Evolutionary conservation across 2,888 invertebrate genomes (phyloP), one percentile per base, ranked within the genome.

Genomic region (Deilephila porcellus): DNA sequence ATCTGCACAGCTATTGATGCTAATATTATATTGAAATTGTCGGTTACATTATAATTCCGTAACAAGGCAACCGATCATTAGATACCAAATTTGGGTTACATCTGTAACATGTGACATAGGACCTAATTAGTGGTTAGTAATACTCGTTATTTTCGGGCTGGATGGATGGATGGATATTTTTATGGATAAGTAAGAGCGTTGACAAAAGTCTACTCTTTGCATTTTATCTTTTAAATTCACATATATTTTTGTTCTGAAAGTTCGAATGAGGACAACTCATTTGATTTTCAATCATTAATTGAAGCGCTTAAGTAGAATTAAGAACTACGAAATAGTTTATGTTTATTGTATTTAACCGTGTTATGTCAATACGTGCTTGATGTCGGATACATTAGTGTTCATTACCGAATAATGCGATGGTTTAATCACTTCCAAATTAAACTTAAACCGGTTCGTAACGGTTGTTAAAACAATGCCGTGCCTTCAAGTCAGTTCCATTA

Each of bases 91-190:
- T 56, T 56, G 56, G 56, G 6, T 56, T 56, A 56, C 56, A 56
- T 56, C 56, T n/a, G 56, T n/a, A 56, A 56, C 45, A 56, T 56
- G 56, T 56, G 56, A 56, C 56, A 56, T 56, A 56, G 56, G 56
- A 56, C 56, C 56, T n/a, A 56, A 56, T 56, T 56, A 56, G 19
- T n/a, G 6, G n/a, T 56, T 19, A 45, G 45, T 45, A 45, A 45
- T 45, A 56, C 56, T 56, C 7, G 56, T 56, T 17, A 17, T 56
- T 17, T 56, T 1, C 19, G 5, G 17, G 6, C n/a, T 56, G 56
- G n/a, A n/a, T n/a, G n/a, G n/a, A n/a, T n/a, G n/a, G n/a, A n/a
- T n/a, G n/a, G n/a, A n/a, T n/a, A n/a, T n/a, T n/a, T n/a, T n/a
- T n/a, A n/a, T n/a, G n/a, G n/a, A n/a, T 11, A 11, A 45, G 45